phyloP scores from a whole-genome alignment of 2,888 invertebrate genomes.

The Folsomia manolachei region DNA sequence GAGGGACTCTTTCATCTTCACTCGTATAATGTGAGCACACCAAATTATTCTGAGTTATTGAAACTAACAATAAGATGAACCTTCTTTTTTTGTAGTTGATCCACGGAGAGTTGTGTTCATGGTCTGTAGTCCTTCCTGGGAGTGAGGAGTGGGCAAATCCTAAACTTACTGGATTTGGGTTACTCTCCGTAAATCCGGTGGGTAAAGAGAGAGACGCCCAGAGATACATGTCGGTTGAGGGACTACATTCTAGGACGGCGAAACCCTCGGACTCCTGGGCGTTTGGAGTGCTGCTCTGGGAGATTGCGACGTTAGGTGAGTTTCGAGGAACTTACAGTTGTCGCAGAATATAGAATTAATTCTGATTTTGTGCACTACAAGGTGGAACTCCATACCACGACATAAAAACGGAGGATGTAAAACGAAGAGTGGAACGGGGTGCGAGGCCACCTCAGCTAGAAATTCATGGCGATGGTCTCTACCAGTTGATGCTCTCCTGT shows the following conservation, averaged over 20 bases:
- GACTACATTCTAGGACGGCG: conserved; percentile 66
- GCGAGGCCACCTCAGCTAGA: conserved; percentile 70
- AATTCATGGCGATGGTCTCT: conserved; percentile 73
- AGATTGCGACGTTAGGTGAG: conserved; percentile 69
- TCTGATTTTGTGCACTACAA: conserved; percentile 44
- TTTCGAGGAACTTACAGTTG: conserved; percentile 4
- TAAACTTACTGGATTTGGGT: conserved; percentile 73
- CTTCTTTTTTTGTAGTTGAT: conserved; percentile 53
- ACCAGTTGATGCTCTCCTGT: conserved; percentile 77
- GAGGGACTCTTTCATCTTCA: conserved; percentile 70
- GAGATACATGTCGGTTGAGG: conserved; percentile 77
- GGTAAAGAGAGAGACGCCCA: conserved; percentile 69
- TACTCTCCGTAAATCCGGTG: conserved; percentile 65
- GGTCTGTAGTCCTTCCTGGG: conserved; percentile 67
- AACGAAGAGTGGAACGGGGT: conserved; percentile 67
- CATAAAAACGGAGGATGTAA: conserved; percentile 66
- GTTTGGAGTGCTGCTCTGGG: conserved; percentile 78
- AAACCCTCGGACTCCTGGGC: conserved; percentile 78
- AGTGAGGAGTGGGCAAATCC: conserved; percentile 59
- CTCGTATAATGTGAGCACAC: conserved; percentile 63
- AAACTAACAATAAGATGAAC: conserved; percentile 4
- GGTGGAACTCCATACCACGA: conserved; percentile 74
- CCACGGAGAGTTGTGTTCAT: conserved; percentile 71
- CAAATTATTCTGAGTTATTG: conserved; percentile 1
- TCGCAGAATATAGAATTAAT: conserved; percentile 10